Evolutionary conservation across 2,113 vertebrate genomes (phyloP).

Genomic region (Saiga tatarica): DNA sequence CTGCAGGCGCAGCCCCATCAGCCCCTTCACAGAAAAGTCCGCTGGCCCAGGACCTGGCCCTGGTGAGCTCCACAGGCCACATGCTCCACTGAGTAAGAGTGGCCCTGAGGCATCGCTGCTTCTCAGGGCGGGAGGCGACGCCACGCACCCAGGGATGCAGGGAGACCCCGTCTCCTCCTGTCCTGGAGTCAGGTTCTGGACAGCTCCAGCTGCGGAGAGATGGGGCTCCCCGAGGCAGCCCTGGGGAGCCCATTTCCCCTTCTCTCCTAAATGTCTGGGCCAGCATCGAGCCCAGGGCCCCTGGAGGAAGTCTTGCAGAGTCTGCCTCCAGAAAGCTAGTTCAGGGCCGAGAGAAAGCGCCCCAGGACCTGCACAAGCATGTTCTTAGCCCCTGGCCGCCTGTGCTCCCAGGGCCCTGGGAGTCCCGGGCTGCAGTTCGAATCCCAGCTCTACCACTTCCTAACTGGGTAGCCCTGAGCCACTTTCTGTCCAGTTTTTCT

Average conservation of each 20-base stretch:
- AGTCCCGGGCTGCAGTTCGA: background rate
- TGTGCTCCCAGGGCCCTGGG: background rate
- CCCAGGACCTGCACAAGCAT: background rate
- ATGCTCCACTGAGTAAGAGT: accelerated
- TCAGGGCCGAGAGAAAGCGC: too few species aligned
- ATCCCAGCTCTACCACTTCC: background rate
- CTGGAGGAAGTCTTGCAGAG: background rate
- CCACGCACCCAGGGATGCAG: accelerated
- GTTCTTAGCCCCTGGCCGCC: background rate
- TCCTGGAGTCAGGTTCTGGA: background rate
- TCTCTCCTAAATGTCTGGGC: background rate
- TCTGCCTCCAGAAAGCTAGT: background rate
- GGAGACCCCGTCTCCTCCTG: accelerated
- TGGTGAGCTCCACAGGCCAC: accelerated
- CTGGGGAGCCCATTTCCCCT: background rate
- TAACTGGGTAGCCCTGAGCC: background rate
- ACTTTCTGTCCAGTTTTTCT: background rate
- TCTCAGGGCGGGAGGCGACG: accelerated
- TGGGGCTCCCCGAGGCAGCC: background rate
- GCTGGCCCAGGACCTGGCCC: background rate
- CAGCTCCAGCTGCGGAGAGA: background rate
- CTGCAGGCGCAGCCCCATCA: background rate
- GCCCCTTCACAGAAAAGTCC: background rate
- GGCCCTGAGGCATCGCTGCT: accelerated
- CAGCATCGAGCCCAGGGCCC: background rate